Evolutionary conservation across 2,797 vertebrate genomes (phyloP), one percentile per base, ranked within the genome.

Genomic region (Alosa sapidissima): DNA sequence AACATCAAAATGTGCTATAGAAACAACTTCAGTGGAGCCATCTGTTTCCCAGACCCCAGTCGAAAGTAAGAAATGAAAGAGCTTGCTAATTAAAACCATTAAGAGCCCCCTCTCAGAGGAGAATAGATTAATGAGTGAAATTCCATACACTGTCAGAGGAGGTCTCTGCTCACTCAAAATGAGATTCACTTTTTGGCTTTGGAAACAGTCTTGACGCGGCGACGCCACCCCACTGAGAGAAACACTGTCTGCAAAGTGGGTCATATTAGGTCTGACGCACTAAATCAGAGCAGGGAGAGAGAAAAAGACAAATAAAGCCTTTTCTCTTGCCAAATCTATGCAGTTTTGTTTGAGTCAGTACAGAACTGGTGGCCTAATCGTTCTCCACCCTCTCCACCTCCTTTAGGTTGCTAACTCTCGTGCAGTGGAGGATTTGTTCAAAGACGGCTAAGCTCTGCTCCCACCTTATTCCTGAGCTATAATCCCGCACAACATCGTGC

Each of bases 131-230:
- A 47, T 47, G 14, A 78, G 72, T 78, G 41, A 78, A 78, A 78
- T 47, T 47, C 36, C 72, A 78, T 41, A 21, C 36, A 78, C 72
- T 47, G 72, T 78, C 72, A 47, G 72, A 78, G 41, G 72, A 78
- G 72, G 72, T 47, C 72, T 78, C 72, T 78, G 72, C 72, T 78
- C 72, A 45, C 72, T 78, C 36, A 78, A 78, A 16, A 78, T 45
- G 72, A 47, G 72, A 45, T 78, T 78, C 16, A 47, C 72, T 45
- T 78, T 47, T 78, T 55, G 54, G 72, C 72, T 47, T 47, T 21
- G 41, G 72, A 78, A 41, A 47, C 45, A 41, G 72, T 78, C 16
- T 78, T 78, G 72, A 21, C 72, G 36, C 41, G 36, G 19, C 41
- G 41, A 21, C 41, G 36, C 72, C 72, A 78, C 72, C 72, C 72